These are phyloP conservation scores for Tetragnatha versicolor DNA, from an alignment of 1,140 invertebrate species.

Conservation along the genomic window DNA sequence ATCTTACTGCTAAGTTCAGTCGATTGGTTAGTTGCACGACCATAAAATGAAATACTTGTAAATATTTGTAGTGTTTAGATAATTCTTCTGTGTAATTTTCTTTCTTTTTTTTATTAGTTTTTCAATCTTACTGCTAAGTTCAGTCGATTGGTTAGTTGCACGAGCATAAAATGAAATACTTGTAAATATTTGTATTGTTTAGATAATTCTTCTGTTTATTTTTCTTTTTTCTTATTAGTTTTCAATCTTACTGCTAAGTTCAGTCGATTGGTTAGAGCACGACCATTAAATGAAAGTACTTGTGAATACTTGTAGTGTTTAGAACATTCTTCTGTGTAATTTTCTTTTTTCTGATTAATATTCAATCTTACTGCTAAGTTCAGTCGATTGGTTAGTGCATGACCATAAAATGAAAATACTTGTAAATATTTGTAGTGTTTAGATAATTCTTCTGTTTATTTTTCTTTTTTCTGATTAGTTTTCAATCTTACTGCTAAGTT, in stretches of 20 bases:
- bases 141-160: too few species aligned
- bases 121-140: too few species aligned
- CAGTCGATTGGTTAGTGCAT: not conserved
- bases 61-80: not conserved
- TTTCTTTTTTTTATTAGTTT: too few species aligned
- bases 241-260: too few species aligned
- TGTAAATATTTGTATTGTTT: too few species aligned
- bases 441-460: not conserved
- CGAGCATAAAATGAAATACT: too few species aligned
- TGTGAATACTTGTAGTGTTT: too few species aligned
- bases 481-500: not conserved
- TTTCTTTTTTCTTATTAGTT: too few species aligned
- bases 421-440: not conserved
- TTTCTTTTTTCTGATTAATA: not conserved
- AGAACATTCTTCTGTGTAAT: not conserved
- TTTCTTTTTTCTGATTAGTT: not conserved
- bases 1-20: not conserved
- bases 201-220: too few species aligned
- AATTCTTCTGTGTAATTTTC: too few species aligned
- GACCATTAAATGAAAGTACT: too few species aligned
- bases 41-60: not conserved
- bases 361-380: not conserved
- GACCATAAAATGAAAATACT: not conserved
- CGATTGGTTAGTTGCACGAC: not conserved
- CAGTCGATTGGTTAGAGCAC: too few species aligned